Conservation (phyloP, 2,888 invertebrate genomes). For the Parnassius smintheus region DNA sequence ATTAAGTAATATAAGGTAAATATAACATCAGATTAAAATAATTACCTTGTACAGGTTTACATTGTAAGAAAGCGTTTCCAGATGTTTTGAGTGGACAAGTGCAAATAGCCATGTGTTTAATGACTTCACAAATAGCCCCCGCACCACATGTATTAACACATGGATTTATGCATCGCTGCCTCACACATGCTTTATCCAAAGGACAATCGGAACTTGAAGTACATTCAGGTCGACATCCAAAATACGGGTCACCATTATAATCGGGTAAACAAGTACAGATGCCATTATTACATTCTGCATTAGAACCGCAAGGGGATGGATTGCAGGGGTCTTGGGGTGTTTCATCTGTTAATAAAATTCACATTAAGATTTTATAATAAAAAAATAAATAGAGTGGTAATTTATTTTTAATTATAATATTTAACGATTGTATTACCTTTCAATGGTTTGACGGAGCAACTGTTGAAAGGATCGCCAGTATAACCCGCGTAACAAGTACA, state of each 20-base stretch:
- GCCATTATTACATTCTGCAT: slow-evolving; percentile 82
- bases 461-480: slow-evolving; percentile 89
- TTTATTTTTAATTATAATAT: slow-evolving; percentile 4
- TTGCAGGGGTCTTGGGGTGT: slow-evolving; percentile 78
- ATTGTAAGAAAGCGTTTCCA: slow-evolving; percentile 87
- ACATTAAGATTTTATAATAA: too few relatives aligned
- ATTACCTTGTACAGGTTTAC: slow-evolving; percentile 80
- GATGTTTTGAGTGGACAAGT: slow-evolving; percentile 85
- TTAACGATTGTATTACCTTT: slow-evolving; percentile 61
- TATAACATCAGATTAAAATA: slow-evolving; percentile 8
- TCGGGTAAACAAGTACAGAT: slow-evolving; percentile 82
- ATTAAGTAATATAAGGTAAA: too few relatives aligned
- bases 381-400: too few relatives aligned
- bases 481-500: slow-evolving; percentile 87
- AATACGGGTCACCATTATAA: slow-evolving; percentile 84
- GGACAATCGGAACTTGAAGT: slow-evolving; percentile 87
- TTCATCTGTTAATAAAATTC: slow-evolving; percentile 42
- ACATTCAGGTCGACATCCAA: slow-evolving; percentile 88
- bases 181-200: slow-evolving; percentile 85
- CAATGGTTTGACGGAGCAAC: slow-evolving; percentile 82
- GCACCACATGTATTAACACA: slow-evolving; percentile 89
- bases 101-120: slow-evolving; percentile 89
- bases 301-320: slow-evolving; percentile 85
- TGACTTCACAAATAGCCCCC: slow-evolving; percentile 86
- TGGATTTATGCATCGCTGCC: slow-evolving; percentile 86